phyloP scores from a whole-genome alignment of 2,888 invertebrate species.

The Cryptophagus acutangulus region DNA sequence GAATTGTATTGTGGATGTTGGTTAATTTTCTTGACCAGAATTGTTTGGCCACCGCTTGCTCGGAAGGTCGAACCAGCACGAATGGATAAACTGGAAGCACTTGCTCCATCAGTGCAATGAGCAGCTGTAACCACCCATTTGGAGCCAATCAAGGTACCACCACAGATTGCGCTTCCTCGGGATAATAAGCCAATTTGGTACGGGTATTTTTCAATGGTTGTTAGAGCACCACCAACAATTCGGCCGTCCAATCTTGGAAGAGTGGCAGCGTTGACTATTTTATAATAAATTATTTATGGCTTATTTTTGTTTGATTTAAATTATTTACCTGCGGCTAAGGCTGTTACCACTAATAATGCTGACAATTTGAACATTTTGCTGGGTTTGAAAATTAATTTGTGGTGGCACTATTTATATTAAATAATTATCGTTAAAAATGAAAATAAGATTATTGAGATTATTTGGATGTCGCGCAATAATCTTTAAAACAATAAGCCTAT shows the following conservation, averaged over 20 bases:
- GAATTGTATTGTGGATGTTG: constrained; percentile 15
- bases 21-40: constrained; percentile 13
- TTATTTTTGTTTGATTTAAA: neutral
- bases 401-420: too few relatives aligned
- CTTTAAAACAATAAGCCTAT: too few relatives aligned
- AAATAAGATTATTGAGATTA: too few relatives aligned
- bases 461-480: too few relatives aligned
- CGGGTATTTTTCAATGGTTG: constrained; percentile 48
- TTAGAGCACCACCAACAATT: constrained; percentile 49
- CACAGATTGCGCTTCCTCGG: constrained; percentile 50
- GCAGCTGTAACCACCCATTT: constrained; percentile 51
- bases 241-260: constrained; percentile 7
- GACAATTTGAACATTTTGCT: constrained; percentile 5
- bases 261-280: too few relatives aligned
- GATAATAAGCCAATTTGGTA: constrained; percentile 52
- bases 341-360: neutral
- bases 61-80: constrained; percentile 18
- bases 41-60: constrained; percentile 20
- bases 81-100: constrained; percentile 10
- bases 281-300: constrained; percentile 2
- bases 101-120: constrained; percentile 41
- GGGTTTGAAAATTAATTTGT: too few relatives aligned
- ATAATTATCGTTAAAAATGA: too few relatives aligned
- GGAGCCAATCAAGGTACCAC: constrained; percentile 50
- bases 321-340: constrained; percentile 3